These are phyloP conservation scores for Buceros bicornis DNA, from an alignment of 2,797 vertebrate genomes.

Conservation along the genomic window DNA sequence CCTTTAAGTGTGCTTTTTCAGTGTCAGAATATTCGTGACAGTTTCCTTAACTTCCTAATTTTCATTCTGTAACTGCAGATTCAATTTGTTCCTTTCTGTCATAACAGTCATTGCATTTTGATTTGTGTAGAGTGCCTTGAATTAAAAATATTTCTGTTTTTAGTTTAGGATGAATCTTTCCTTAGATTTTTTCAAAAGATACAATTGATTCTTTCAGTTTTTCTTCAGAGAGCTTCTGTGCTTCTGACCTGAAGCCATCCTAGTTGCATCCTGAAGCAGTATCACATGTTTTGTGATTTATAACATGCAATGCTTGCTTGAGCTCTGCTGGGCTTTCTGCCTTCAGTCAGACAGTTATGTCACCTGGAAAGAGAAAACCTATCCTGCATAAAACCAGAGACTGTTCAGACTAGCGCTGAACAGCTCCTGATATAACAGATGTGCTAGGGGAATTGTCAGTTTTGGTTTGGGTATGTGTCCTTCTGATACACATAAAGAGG, in stretches of 20 bases:
- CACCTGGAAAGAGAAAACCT: not conserved
- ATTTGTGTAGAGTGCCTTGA: not conserved
- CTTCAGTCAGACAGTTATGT: not conserved
- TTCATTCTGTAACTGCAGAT: not conserved
- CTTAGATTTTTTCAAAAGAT: not conserved
- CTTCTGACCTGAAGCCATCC: not conserved
- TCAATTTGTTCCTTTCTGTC: not conserved
- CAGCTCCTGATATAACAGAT: not conserved
- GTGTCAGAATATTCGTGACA: not conserved
- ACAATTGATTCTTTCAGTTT: not conserved
- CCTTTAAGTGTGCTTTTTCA: not conserved
- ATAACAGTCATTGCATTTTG: not conserved
- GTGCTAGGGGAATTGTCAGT: not conserved
- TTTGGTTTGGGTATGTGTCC: not conserved
- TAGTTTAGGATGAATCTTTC: not conserved
- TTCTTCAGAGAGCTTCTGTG: not conserved
- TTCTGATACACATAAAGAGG: not conserved
- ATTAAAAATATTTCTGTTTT: not conserved
- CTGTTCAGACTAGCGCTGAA: not conserved
- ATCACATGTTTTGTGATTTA: not conserved
- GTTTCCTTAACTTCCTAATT: not conserved
- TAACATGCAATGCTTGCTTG: not conserved
- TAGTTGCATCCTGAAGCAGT: not conserved
- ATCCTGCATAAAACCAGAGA: not conserved
- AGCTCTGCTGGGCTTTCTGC: not conserved